Base-by-base conservation (phyloP, 2,797 vertebrate species). In the Cossypha dichroa region DNA sequence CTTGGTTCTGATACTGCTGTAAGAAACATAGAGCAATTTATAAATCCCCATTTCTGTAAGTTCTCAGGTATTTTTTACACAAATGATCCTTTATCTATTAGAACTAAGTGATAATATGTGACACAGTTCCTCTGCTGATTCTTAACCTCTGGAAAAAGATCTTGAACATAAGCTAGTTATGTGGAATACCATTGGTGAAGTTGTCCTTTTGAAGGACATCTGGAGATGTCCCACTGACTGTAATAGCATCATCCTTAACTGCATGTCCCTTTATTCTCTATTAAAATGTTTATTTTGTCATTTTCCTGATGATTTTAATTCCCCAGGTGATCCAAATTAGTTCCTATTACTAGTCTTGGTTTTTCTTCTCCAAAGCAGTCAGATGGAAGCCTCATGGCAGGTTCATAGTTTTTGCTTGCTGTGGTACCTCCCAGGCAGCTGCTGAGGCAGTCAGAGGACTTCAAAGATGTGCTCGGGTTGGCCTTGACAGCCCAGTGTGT, bases 381-480 rank as follows among this genome's bases (percentile, higher is more conserved):
- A 34, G 40, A 9, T 2, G 8, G 13, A 63, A 60, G 38, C 31
- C 23, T 78, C 5, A 14, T 56, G 16, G 67, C 75, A 55, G 49
- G 19, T 77, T 67, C 18, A 20, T n/a, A 45, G 7, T 18, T 90
- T 10, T 66, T 59, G 8, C 10, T 51, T 88, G 66, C 58, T 69
- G 13, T 80, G 43, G 14, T n/a, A 23, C n/a, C 9, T 82, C 29
- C 51, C n/a, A 56, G 62, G 19, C 29, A 86, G 66, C 62, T 78
- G 11, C 5, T 31, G 33, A 70, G 52, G 18, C 79, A 85, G 17
- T 70, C 52, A 40, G 52, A 70, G 26, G 18, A 7, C 16, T 38
- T 78, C 31, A 64, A n/a, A 72, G 11, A 43, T 0, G 0, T 56
- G 22, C 43, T 74, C 0, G 0, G 1, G 1, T 64, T 60, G 73